Base-by-base conservation (phyloP, 2,888 invertebrate species). In the Carcina quercana region DNA sequence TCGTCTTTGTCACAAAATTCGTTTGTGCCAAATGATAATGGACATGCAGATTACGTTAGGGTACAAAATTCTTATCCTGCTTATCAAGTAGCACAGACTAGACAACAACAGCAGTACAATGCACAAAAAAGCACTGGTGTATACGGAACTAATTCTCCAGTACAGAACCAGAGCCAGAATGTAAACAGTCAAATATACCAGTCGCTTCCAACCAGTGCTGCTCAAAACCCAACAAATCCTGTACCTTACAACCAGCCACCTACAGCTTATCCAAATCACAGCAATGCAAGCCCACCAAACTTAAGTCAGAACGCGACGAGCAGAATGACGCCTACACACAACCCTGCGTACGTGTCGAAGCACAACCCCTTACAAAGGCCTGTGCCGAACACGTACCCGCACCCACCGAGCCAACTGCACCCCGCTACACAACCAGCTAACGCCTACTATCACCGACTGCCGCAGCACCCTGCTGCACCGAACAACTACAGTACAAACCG, bases 1-100 rank as follows among this genome's bases (percentile, higher is more conserved):
- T 83, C 84, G 1, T 78, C 82, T 1, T 43, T 82, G 21, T 84
- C 84, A 0, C 83, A 84, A 42, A 78, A 73, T 38, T 75, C 83
- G 0, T 66, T 64, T 28, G 54, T 58, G 1, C 62, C 70, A 5
- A 69, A 58, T 32, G 83, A 80, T 4, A 61, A 47, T 31, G 45
- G 54, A 6, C 75, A 73, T 28, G 61, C 67, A 1, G 85, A 83
- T 29, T 84, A 85, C 38, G 67, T 70, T 2, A 58, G 75, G 42
- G 52, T 70, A 11, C 82, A 72, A 46, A 79, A 68, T 38, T 52
- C 64, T 13, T 78, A 76, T 40, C 71, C 76, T 1, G 50, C 70
- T 0, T 82, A 80, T 43, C 75, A 75, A 50, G 53, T 68, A 22
- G 60, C 70, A 7, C 73, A 67, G 40, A 67, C 72, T 19, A 57